Base-by-base conservation (phyloP, 2,888 invertebrate species). In the Agrotis puta region DNA sequence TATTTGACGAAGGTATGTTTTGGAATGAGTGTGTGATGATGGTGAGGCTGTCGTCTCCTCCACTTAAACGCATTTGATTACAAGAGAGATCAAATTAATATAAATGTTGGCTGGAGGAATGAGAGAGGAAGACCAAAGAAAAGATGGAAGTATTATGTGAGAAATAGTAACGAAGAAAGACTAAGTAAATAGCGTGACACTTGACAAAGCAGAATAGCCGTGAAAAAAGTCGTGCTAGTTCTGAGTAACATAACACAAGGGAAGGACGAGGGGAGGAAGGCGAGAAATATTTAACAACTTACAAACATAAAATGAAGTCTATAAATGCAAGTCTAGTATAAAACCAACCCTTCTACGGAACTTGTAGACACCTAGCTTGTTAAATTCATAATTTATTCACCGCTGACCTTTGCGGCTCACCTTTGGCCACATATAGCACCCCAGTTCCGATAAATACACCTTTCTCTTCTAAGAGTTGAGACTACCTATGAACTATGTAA, bases 381-480 rank as follows among this genome's bases (percentile, higher is more conserved):
- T 77, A 33, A 20, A 45, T 20, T 24, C 45, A 70, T 81, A 64
- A 79, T 66, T 81, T 76, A 79, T 79, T 81, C 66, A 81, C 11
- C 14, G 14, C 58, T 77, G 77, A 79, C 78, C 81, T 79, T 78
- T 66, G 27, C 11, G 63, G 51, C 22, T 79, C 70, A 77, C 70
- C 81, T 61, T 62, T 70, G 45, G 48, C 70, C 50, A 24, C 45
- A 63, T 51, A 53, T 63, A 80, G 66, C 51, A 62, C 48, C 53
- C 39, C 63, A n/a, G n/a, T 66, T 63, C 64, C 48, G 47, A 54
- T 63, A 61, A 74, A 63, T 68, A 74, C 53, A 69, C n/a, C 24
- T 51, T 56, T 43, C 58, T 48, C n/a, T 67, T 51, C 51, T 27
- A 33, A 54, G 45, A 59, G 43, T 47, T 13, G 45, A 18, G 20